These are phyloP conservation scores for Scatophagus argus DNA, from an alignment of 2,113 vertebrate genomes.

Conservation along the genomic window DNA sequence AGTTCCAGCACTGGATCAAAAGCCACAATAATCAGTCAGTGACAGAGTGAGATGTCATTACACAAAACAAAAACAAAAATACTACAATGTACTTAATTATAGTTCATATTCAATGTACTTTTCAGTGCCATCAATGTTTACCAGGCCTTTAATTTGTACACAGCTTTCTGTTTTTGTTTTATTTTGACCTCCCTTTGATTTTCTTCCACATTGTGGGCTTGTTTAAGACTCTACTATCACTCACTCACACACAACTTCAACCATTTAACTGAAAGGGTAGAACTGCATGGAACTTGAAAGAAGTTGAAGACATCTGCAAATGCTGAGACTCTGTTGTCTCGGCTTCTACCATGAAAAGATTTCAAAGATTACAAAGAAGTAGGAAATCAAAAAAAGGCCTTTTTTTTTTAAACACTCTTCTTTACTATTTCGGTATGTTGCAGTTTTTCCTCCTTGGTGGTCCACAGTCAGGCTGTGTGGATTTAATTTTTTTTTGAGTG, in stretches of 20 bases:
- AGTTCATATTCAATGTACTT: background rate
- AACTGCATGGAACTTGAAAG: background rate
- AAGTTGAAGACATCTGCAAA: background rate
- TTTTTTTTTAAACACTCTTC: background rate
- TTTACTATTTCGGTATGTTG: background rate
- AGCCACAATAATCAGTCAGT: background rate
- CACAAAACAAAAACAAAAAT: background rate
- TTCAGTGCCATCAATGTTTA: background rate
- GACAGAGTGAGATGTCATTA: background rate
- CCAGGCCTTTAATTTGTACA: background rate
- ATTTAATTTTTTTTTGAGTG: conserved; percentile 9
- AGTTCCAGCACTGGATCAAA: background rate
- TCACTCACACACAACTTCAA: background rate
- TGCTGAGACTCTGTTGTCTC: background rate
- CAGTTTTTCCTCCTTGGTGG: conserved; percentile 32
- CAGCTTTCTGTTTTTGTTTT: background rate
- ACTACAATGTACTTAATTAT: background rate
- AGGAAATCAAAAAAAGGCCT: background rate
- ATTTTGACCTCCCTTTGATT: background rate
- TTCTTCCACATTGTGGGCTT: background rate
- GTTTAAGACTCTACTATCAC: background rate
- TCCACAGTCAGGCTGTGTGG: background rate
- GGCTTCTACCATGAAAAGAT: background rate
- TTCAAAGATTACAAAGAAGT: background rate
- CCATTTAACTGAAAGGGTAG: background rate